A percentile compares a stretch with the other conserved stretches of the same genome.
These are phyloP conservation scores for Rugalucina vietnamica DNA, from an alignment of 2,888 invertebrate genomes.

Conservation along the genomic window DNA sequence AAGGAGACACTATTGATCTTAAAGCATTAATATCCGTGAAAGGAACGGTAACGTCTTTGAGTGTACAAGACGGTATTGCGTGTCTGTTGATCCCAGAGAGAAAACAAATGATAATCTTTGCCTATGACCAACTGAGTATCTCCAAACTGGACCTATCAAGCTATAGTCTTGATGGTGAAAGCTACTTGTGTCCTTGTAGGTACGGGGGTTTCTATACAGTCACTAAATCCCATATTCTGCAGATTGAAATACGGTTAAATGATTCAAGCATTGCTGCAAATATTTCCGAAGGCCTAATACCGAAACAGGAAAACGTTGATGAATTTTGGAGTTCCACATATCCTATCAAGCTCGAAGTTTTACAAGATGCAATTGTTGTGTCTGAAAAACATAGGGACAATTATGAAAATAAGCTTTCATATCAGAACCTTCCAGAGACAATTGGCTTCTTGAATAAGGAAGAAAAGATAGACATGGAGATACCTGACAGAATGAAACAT, in stretches of 20 bases:
- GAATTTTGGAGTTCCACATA: neutral
- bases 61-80: neutral
- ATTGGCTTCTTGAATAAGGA: neutral
- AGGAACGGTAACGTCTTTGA: neutral
- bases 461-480: neutral
- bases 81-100: neutral
- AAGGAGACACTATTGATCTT: neutral
- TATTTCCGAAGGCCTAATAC: neutral
- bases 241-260: neutral
- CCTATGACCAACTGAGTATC: neutral
- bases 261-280: neutral
- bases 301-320: neutral
- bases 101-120: neutral
- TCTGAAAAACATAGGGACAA: neutral
- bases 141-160: neutral
- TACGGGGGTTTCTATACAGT: neutral
- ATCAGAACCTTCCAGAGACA: neutral
- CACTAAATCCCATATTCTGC: neutral
- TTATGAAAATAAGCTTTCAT: neutral
- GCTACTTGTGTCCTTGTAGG: neutral
- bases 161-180: neutral
- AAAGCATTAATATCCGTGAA: neutral
- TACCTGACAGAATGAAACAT: neutral
- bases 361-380: neutral
- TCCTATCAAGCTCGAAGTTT: neutral